Evolutionary conservation across 2,888 invertebrate genomes (phyloP).

Genomic region (Drosophila algonquin): DNA sequence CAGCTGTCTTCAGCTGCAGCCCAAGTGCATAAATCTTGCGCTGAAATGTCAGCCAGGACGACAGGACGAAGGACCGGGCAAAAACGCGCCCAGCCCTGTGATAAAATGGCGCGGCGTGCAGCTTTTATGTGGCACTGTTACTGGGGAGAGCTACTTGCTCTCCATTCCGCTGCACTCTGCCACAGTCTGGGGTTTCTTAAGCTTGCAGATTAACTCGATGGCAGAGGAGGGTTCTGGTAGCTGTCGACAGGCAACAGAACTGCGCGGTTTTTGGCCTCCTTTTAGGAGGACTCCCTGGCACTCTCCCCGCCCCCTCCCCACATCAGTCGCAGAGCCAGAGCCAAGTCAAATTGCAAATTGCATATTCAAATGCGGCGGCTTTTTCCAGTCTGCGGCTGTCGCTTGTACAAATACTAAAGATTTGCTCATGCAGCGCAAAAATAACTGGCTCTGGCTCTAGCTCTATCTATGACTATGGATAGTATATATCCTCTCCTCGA

Average conservation of each 20-base stretch:
- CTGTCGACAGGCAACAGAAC: conserved; percentile 45
- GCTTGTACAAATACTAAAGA: conserved; percentile 76
- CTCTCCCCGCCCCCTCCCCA: not conserved
- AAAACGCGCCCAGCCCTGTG: conserved; percentile 57
- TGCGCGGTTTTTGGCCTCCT: conserved; percentile 70
- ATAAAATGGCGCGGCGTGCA: conserved; percentile 70
- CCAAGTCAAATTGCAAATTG: conserved; percentile 80
- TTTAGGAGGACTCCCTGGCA: not conserved
- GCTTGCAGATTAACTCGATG: conserved; percentile 71
- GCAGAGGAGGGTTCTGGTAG: conserved; percentile 6
- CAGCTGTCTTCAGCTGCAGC: conserved; percentile 79
- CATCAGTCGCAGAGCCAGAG: conserved; percentile 30
- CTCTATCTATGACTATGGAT: too few species aligned
- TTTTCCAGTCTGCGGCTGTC: conserved; percentile 76
- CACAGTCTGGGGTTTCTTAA: conserved; percentile 72
- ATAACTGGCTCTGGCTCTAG: conserved; percentile 67
- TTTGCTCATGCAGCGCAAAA: conserved; percentile 76
- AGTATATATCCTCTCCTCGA: not conserved
- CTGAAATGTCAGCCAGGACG: conserved; percentile 69
- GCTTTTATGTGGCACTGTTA: conserved; percentile 61
- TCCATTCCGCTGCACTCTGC: conserved; percentile 19
- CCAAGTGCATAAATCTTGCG: conserved; percentile 77
- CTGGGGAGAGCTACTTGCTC: conserved; percentile 16
- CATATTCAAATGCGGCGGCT: conserved; percentile 78
- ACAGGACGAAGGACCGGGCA: conserved; percentile 27